Base-by-base conservation (phyloP, 2,797 vertebrate species). In the Pseudocheirus occidentalis region DNA sequence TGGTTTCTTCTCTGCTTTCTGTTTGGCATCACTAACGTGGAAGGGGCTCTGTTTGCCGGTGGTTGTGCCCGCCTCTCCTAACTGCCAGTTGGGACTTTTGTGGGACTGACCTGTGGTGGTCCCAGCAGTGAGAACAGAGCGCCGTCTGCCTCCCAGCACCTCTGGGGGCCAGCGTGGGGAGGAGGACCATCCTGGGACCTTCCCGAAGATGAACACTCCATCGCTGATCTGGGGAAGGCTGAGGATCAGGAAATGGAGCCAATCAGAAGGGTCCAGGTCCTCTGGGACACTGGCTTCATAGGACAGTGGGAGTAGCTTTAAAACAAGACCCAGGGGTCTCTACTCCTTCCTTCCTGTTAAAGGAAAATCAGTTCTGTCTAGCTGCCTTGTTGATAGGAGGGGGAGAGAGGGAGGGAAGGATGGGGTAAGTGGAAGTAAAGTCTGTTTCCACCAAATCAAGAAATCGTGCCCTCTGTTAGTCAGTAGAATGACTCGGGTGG, bases 1-100 rank as follows among this genome's bases (percentile, higher is more conserved):
- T 97, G 96, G 94, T 94, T 97, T 98, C 98, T 97, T 98, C 92
- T 98, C 97, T 98, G 98, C 98, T 98, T 97, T 98, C 98, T 98
- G 96, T 98, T 96, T 98, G 98, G 97, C 97, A 16, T 98, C 98
- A 98, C 98, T 98, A 98, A 99, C 92, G 94, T 94, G 58, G 97
- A 97, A 97, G 97, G 95, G 97, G 97, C 93, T 94, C 94, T 90
- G 96, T 95, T 96, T 94, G 96, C 96, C 66, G 89, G 73, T 87
- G 97, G 97, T 97, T 95, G 55, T 81, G 93, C 96, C 98, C 96
- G 55, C 93, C 94, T 96, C 96, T 98, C 96, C 97, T 98, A 97
- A 98, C 95, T 97, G 90, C 93, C 93, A 93, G 94, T 97, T 87
- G 13, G 94, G 94, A 90, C 50, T 89, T 97, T 97, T 95, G 97